Evolutionary conservation across 2,888 invertebrate species (phyloP).

Genomic region (Ophraella communa): DNA sequence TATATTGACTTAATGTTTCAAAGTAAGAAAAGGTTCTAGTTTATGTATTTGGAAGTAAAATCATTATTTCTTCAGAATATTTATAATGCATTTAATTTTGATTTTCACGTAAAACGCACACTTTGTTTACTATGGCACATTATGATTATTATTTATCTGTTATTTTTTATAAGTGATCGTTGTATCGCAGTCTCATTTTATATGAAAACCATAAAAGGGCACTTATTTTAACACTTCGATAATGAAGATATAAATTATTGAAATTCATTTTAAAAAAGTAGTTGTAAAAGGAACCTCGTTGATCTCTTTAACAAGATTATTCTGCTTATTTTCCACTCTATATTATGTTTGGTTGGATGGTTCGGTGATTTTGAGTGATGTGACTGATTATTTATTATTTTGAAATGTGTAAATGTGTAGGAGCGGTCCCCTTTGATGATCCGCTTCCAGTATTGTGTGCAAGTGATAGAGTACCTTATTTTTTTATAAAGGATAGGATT

Average conservation of each 20-base stretch:
- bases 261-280: conserved; percentile 2
- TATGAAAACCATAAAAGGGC: conserved; percentile 7
- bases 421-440: background rate
- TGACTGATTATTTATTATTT: conserved; percentile 1
- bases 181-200: conserved; percentile 18
- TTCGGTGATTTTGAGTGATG: background rate
- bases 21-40: too few relatives aligned
- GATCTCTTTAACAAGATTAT: conserved; percentile 21
- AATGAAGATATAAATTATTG: conserved; percentile 11
- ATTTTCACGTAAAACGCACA: conserved; percentile 4
- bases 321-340: background rate
- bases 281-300: conserved; percentile 10
- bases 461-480: conserved; percentile 47
- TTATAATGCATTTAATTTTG: too few relatives aligned
- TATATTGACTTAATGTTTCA: too few relatives aligned
- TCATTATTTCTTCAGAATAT: too few relatives aligned
- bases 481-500: conserved; percentile 33
- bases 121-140: conserved; percentile 5
- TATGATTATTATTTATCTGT: conserved; percentile 26
- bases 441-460: background rate
- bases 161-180: conserved; percentile 29
- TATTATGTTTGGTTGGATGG: background rate
- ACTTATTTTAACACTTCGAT: conserved; percentile 12
- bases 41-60: too few relatives aligned
- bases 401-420: background rate